Conservation (phyloP, 2,797 vertebrate species). For the Onychomys leucogaster region DNA sequence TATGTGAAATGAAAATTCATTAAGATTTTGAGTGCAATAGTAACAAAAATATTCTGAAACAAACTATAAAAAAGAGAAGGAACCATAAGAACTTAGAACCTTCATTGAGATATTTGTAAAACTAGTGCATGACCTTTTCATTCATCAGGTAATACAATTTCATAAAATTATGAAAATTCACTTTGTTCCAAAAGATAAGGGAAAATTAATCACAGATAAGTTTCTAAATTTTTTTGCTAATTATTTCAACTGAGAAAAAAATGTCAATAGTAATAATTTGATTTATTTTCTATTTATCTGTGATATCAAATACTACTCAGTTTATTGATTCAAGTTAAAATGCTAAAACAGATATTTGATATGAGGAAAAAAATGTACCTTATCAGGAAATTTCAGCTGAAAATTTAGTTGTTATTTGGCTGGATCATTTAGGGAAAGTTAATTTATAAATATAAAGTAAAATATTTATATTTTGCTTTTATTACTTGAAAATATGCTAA, state of each 20-base stretch:
- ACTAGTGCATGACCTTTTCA: not conserved
- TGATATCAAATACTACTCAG: not conserved
- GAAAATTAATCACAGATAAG: not conserved
- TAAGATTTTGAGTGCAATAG: not conserved
- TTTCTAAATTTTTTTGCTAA: not conserved
- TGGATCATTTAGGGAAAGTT: not conserved
- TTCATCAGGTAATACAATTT: not conserved
- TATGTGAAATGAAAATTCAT: slow-evolving; percentile 35
- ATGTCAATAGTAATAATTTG: not conserved
- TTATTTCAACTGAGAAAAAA: not conserved
- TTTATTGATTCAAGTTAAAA: not conserved
- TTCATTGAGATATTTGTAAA: not conserved
- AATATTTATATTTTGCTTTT: not conserved
- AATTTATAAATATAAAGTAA: not conserved
- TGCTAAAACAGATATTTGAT: accelerated
- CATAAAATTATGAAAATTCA: not conserved
- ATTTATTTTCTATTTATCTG: not conserved
- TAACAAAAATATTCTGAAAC: not conserved
- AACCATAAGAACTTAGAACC: accelerated
- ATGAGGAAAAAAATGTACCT: not conserved
- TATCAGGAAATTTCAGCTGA: not conserved
- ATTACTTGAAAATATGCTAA: not conserved
- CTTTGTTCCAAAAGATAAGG: not conserved
- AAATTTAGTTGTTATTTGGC: not conserved
- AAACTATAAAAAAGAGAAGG: slow-evolving; percentile 6